A percentile compares a stretch with the other conserved stretches of the same genome.
Conservation (phyloP, 2,113 vertebrate species). For the Microtus pennsylvanicus region DNA sequence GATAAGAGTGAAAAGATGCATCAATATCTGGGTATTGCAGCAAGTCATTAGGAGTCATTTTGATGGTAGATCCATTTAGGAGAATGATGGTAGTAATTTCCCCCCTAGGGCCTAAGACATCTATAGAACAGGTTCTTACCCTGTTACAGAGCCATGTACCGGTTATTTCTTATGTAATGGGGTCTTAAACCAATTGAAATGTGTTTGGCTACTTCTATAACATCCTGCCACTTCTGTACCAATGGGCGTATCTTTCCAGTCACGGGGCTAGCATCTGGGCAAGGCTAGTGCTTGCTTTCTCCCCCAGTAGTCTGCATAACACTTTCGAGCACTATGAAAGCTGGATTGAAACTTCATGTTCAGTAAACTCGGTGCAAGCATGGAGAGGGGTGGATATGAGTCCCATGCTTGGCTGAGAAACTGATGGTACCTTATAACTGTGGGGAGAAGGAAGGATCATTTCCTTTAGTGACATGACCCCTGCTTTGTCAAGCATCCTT, state of each 20-base stretch:
- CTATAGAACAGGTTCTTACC: not conserved
- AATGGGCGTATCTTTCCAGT: not conserved
- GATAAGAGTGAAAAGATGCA: not conserved
- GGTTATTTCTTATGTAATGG: not conserved
- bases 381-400: not conserved
- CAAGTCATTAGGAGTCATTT: not conserved
- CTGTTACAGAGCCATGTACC: not conserved
- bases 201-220: no score
- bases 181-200: not conserved
- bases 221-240: not conserved
- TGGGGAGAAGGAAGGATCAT: not conserved
- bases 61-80: not conserved
- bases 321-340: not conserved
- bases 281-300: not conserved
- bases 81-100: not conserved
- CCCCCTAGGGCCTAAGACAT: not conserved
- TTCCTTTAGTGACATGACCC: not conserved
- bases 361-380: not conserved
- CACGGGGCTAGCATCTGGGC: not conserved
- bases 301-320: not conserved
- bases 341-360: not conserved
- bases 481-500: not conserved
- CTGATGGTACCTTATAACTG: not conserved
- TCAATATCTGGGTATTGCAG: not conserved
- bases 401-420: not conserved